Percentiles rank a stretch among this genome's conserved stretches.
Evolutionary conservation across 2,888 invertebrate genomes (phyloP).

Genomic region (Caenorhabditis zanzibari): DNA sequence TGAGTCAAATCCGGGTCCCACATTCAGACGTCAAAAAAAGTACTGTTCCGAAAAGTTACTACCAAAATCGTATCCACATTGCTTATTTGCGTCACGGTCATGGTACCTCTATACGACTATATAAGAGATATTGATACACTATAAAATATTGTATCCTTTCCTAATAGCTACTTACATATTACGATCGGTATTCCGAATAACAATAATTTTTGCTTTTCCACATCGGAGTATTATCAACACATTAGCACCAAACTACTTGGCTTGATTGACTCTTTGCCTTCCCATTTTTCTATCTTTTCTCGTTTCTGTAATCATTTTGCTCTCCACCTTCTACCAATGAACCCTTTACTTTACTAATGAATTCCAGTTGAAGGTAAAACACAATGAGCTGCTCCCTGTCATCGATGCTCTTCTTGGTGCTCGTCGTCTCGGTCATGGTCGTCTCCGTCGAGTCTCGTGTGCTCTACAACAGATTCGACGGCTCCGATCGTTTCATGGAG

Average conservation of each 20-base stretch:
- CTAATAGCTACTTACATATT: conserved; percentile 13
- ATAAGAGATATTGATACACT: conserved; percentile 10
- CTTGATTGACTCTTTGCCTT: conserved; percentile 43
- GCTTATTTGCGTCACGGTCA: conserved; percentile 26
- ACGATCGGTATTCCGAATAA: conserved; percentile 13
- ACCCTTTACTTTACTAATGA: neutral
- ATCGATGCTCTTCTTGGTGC: conserved; percentile 39
- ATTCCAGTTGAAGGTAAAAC: conserved; percentile 46
- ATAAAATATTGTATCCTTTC: conserved; percentile 33
- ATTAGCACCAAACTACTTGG: conserved; percentile 47
- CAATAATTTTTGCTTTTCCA: conserved; percentile 8
- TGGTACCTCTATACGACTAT: conserved; percentile 3
- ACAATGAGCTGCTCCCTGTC: conserved; percentile 34
- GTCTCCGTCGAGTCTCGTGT: conserved; percentile 45
- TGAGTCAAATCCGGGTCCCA: neutral
- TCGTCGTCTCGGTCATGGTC: conserved; percentile 14
- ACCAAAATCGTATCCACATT: conserved; percentile 3
- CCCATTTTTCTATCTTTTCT: conserved; percentile 18
- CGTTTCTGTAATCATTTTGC: neutral
- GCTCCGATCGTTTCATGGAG: conserved; percentile 41
- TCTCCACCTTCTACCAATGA: conserved; percentile 13
- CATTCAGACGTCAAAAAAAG: neutral
- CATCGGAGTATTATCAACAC: conserved; percentile 36
- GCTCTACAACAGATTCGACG: conserved; percentile 48
- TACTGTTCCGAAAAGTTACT: conserved; percentile 19